Evolutionary conservation across 2,797 vertebrate genomes (phyloP), one percentile per base, ranked within the genome.

Genomic region (Loris lydekkerianus): DNA sequence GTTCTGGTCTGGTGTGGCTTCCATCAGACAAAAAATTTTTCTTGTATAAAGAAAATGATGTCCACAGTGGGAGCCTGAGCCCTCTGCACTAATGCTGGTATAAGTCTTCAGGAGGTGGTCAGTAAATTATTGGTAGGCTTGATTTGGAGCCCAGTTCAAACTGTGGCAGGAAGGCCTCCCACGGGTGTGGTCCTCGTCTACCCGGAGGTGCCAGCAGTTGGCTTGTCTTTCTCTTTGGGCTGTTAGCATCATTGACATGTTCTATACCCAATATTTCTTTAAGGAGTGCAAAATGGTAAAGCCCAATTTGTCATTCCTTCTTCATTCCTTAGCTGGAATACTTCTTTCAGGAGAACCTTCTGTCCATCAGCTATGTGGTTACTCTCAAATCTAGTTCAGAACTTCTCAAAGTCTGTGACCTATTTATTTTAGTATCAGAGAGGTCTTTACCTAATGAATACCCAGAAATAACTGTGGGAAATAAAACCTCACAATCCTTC

Each of bases 111-210:
- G 80, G 17, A 89, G 17, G 20, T 9, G 21, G 27, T 34, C n/a
- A 27, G 3, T 72, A 81, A 61, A 29, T 78, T 69, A 43, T 56
- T 65, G n/a, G 27, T 78, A 53, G 63, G 40, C 65, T 78, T 37
- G 11, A 77, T 91, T 73, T 93, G 61, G 61, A 92, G 31, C 49
- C 76, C 58, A 86, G 86, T 86, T 82, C 81, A 40, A 10, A 34
- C 49, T 86, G 86, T 86, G 43, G 43, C 70, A 58, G 46, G 31
- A 87, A 29, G 23, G 29, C 23, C 87, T 93, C 56, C 43, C 56
- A 40, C n/a, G 14, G 49, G n/a, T 31, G 5, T 43, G 53, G 18
- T 3, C 4, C n/a, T 27, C 40, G 86, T 89, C 49, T 56, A 27
- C 63, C 8, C n/a, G 80, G 73, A 75, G 58, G 17, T 34, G 34